Evolutionary conservation across 2,888 invertebrate genomes (phyloP).

Genomic region (Temnothorax rugatulus): DNA sequence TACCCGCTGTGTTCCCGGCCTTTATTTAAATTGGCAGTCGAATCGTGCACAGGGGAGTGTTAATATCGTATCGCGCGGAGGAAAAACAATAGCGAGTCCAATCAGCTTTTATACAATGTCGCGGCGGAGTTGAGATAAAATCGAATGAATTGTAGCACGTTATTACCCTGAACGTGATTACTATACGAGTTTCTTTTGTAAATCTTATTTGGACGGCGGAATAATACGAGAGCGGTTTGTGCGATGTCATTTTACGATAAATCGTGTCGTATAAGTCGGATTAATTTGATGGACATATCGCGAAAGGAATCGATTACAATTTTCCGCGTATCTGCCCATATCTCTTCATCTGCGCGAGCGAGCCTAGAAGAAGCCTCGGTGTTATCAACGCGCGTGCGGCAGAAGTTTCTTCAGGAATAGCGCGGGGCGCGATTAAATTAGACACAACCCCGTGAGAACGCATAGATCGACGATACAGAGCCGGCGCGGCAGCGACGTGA

Average conservation of each 20-base stretch:
- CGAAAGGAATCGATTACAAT: background rate
- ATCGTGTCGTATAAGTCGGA: background rate
- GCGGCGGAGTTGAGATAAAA: conserved; percentile 19
- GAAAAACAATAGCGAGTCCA: conserved; percentile 11
- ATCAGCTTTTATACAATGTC: conserved; percentile 25
- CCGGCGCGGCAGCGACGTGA: conserved; percentile 52
- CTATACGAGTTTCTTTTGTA: background rate
- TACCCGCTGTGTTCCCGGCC: conserved; percentile 27
- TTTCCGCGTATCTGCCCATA: background rate
- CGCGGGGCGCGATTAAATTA: conserved; percentile 58
- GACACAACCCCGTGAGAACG: conserved; percentile 24
- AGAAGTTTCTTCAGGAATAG: background rate
- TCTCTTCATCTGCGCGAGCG: background rate
- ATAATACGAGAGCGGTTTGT: background rate
- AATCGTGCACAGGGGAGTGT: conserved; percentile 25
- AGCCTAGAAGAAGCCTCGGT: background rate
- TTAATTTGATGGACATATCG: conserved; percentile 15
- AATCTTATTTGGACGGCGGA: background rate
- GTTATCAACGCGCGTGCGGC: conserved; percentile 23
- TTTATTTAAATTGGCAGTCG: conserved; percentile 49
- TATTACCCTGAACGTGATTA: background rate
- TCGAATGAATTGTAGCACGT: background rate
- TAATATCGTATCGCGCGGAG: conserved; percentile 20
- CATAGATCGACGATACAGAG: conserved; percentile 54
- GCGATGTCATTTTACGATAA: background rate